Evolutionary conservation across 53 echinoderm and acorn worm species (phyloP).

Genomic region (Hippasteria phrygiana): DNA sequence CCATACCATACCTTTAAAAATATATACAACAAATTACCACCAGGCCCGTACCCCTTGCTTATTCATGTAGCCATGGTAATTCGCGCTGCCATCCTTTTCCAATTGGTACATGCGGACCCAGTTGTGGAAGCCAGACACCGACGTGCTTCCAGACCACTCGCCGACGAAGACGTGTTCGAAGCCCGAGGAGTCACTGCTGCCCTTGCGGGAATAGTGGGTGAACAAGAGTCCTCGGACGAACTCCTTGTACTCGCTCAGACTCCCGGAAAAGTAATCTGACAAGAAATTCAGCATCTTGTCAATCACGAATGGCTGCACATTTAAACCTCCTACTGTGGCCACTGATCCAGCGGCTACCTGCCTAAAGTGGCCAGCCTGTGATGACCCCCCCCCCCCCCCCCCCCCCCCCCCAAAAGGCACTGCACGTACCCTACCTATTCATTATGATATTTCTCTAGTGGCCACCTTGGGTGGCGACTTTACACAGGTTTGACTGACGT

Average conservation of each 20-base stretch:
- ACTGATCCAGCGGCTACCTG: too few relatives aligned
- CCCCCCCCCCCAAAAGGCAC: too few relatives aligned
- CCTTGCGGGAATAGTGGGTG: conserved; percentile 66
- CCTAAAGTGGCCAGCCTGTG: too few relatives aligned
- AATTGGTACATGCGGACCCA: conserved; percentile 77
- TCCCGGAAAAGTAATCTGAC: conserved; percentile 43
- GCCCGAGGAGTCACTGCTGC: conserved; percentile 73
- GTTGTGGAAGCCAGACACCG: conserved; percentile 82
- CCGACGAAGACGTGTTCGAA: conserved; percentile 89
- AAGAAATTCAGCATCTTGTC: neutral
- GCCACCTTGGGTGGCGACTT: too few relatives aligned
- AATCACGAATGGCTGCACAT: neutral
- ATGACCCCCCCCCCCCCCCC: too few relatives aligned
- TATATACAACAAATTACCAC: neutral
- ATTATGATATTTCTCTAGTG: too few relatives aligned
- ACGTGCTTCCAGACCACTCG: conserved; percentile 73
- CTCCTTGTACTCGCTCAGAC: conserved; percentile 34
- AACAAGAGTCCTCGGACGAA: conserved; percentile 60
- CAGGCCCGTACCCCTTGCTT: conserved; percentile 63
- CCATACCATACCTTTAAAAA: too few relatives aligned
- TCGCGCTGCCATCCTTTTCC: conserved; percentile 68
- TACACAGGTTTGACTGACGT: too few relatives aligned
- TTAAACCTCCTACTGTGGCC: too few relatives aligned
- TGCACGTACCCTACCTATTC: too few relatives aligned
- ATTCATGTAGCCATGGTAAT: conserved; percentile 82